phyloP scores from a whole-genome alignment of 2,888 invertebrate genomes.

The Magallana nippona region DNA sequence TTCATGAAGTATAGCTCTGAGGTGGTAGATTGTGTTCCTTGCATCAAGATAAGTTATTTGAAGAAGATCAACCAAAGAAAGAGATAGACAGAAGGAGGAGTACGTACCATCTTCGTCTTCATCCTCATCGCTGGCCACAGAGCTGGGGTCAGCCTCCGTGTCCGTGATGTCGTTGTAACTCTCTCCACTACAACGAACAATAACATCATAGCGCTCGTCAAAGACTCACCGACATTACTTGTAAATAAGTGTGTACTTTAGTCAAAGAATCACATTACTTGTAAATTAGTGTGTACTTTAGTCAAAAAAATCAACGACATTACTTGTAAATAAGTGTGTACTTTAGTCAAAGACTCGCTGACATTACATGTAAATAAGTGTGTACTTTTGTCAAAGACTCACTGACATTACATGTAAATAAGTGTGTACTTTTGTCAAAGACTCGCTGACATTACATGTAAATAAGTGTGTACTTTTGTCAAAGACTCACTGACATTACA shows the following conservation, averaged over 20 bases:
- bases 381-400: too few species aligned
- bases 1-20: too few species aligned
- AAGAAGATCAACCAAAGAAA: neutral
- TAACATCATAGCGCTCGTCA: neutral
- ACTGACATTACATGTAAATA: too few species aligned
- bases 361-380: neutral
- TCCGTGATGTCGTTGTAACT: constrained; percentile 60
- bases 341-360: neutral
- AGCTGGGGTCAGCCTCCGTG: constrained; percentile 82
- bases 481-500: neutral
- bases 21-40: neutral
- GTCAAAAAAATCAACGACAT: too few species aligned
- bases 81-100: neutral
- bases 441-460: neutral
- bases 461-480: too few species aligned
- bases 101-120: constrained; percentile 81
- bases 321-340: too few species aligned
- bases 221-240: neutral
- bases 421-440: neutral
- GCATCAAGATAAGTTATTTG: too few species aligned
- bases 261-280: too few species aligned
- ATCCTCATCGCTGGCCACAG: constrained; percentile 84
- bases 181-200: constrained; percentile 57
- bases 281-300: too few species aligned
- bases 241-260: too few species aligned